phyloP scores from a whole-genome alignment of 2,888 invertebrate species.

The Caenorhabditis panamensis region DNA sequence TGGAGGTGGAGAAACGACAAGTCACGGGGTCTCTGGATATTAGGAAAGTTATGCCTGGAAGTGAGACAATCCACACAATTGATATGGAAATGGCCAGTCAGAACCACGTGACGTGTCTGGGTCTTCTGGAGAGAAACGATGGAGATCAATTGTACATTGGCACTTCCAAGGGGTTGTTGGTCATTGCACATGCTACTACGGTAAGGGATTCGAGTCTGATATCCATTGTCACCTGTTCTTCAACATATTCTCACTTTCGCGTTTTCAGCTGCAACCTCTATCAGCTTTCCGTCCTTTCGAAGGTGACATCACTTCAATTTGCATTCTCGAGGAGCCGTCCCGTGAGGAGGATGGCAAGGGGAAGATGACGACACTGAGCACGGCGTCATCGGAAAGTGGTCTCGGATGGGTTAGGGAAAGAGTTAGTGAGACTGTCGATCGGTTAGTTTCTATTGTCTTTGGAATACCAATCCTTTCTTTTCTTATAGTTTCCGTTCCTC shows the following conservation, averaged over 20 bases:
- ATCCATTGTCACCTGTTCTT: too few relatives aligned
- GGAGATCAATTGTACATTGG: conserved; percentile 87
- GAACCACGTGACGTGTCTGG: conserved; percentile 87
- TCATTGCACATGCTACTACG: conserved; percentile 88
- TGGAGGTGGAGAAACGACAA: conserved; percentile 68
- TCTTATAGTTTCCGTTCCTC: conserved; percentile 39
- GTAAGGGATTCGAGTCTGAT: conserved; percentile 39
- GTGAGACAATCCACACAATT: conserved; percentile 92
- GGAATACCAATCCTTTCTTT: too few relatives aligned
- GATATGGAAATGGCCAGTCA: conserved; percentile 88
- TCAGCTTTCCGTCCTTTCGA: conserved; percentile 71
- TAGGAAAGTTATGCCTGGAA: conserved; percentile 83
- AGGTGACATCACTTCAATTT: conserved; percentile 58
- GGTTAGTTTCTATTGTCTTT: too few relatives aligned
- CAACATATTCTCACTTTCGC: neutral
- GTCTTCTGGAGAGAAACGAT: conserved; percentile 83
- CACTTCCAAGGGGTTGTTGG: conserved; percentile 94
- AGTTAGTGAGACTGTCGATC: conserved; percentile 70
- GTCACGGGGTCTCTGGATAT: conserved; percentile 62
- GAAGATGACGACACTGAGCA: conserved; percentile 47
- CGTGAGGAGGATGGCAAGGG: conserved; percentile 54
- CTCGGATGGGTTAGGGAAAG: conserved; percentile 71
- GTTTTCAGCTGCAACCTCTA: conserved; percentile 70
- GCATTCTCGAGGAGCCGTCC: conserved; percentile 62
- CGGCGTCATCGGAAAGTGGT: conserved; percentile 66